Conservation (phyloP, 2,888 invertebrate genomes). For the Sturmia bella region DNA sequence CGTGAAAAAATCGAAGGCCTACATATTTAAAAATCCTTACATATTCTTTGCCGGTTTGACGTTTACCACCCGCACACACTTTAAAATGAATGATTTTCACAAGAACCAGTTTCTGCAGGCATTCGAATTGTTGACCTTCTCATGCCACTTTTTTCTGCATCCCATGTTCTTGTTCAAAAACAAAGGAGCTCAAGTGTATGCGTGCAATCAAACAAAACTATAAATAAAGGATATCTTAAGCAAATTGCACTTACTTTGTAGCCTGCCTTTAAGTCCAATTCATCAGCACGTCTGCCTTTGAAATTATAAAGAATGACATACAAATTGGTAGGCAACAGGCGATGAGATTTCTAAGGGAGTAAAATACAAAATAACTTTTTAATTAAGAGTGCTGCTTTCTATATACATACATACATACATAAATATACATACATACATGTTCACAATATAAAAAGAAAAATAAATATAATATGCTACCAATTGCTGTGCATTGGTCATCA, state of each 20-base stretch:
- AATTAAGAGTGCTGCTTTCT: background rate
- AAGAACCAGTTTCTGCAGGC: no score
- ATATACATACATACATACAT: background rate
- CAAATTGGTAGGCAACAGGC: constrained; percentile 93
- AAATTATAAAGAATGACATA: constrained; percentile 98
- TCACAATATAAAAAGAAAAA: background rate
- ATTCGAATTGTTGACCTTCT: no score
- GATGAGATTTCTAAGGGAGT: constrained; percentile 88
- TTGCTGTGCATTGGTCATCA: background rate
- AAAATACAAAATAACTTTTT: constrained; percentile 10
- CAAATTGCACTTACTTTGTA: constrained; percentile 83
- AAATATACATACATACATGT: background rate
- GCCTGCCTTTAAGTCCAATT: constrained; percentile 95
- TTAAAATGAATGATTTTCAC: no score
- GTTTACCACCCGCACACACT: no score
- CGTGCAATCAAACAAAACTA: background rate
- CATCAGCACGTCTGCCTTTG: constrained; percentile 95
- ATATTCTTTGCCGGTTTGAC: no score
- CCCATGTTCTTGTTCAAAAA: background rate
- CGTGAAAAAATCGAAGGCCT: no score
- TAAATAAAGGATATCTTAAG: background rate
- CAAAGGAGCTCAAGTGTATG: constrained; percentile 4
- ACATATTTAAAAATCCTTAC: no score
- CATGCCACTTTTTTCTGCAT: no score
- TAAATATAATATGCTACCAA: constrained; percentile 21